Percentiles rank a stretch among this genome's conserved stretches.
Conservation (phyloP, 2,888 invertebrate genomes). For the Itoplectis maculator region DNA sequence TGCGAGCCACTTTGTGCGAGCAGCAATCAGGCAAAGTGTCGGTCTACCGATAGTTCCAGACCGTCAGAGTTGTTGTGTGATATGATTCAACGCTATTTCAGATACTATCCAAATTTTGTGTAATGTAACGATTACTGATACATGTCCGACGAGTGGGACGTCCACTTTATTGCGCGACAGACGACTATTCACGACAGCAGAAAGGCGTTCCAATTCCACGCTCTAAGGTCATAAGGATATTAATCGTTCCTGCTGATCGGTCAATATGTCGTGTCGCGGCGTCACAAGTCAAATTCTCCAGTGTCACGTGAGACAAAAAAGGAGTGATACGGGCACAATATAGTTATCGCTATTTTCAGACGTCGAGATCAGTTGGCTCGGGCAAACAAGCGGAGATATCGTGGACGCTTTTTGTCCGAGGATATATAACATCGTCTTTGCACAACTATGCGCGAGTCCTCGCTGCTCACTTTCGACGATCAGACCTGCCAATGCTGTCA, state of each 20-base stretch:
- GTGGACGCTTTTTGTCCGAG: conserved; percentile 7
- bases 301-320: conserved; percentile 24
- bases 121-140: too few species aligned
- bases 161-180: neutral
- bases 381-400: conserved; percentile 45
- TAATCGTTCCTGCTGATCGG: conserved; percentile 15
- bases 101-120: conserved; percentile 30
- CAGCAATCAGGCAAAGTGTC: conserved; percentile 48
- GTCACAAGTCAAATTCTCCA: conserved; percentile 28
- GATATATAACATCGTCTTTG: conserved; percentile 46
- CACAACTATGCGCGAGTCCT: conserved; percentile 26
- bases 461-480: neutral
- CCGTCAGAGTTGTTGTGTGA: neutral
- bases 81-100: conserved; percentile 17
- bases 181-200: neutral
- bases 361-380: conserved; percentile 31
- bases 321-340: neutral
- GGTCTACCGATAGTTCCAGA: conserved; percentile 2
- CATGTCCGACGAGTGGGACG: too few species aligned
- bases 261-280: conserved; percentile 36
- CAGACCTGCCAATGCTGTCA: neutral
- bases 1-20: neutral
- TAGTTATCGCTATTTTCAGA: conserved; percentile 39
- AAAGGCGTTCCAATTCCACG: neutral
- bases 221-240: neutral